Percentiles rank a stretch among this genome's conserved stretches.
Conservation (phyloP, 2,797 vertebrate genomes). For the Tragelaphus eurycerus region DNA sequence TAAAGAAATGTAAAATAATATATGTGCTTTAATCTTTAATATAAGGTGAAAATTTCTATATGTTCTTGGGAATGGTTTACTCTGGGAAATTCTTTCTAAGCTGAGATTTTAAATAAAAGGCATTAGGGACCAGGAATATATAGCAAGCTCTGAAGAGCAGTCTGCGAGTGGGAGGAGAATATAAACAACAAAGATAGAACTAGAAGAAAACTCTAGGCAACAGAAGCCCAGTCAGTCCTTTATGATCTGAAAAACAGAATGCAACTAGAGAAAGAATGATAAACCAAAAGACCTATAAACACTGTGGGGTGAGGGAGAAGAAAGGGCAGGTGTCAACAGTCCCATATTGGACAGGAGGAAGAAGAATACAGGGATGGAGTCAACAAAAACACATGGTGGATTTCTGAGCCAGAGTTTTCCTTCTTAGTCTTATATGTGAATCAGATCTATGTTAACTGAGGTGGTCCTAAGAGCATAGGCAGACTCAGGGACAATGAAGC, state of each 20-base stretch:
- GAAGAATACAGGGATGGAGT: neutral
- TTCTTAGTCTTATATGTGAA: neutral
- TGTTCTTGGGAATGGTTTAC: neutral
- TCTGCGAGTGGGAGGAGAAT: neutral
- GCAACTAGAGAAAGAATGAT: neutral
- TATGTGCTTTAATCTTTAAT: neutral
- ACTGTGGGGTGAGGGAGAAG: accelerated
- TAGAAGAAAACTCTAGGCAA: neutral
- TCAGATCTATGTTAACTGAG: accelerated
- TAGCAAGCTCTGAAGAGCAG: neutral
- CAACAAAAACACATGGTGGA: neutral
- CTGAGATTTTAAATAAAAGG: neutral
- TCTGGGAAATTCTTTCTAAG: neutral
- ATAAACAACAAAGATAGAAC: neutral
- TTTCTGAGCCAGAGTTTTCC: neutral
- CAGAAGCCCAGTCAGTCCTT: accelerated
- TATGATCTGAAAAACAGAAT: neutral
- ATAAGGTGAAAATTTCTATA: neutral
- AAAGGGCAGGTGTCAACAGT: accelerated
- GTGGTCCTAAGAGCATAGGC: neutral
- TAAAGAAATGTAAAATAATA: neutral
- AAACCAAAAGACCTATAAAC: neutral
- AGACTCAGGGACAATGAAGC: accelerated
- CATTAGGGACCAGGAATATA: neutral
- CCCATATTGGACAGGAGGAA: no score